A percentile compares a stretch with the other conserved stretches of the same genome.
These are phyloP conservation scores for Lycocerus yunnanus DNA, from an alignment of 2,888 invertebrate genomes.

Conservation along the genomic window DNA sequence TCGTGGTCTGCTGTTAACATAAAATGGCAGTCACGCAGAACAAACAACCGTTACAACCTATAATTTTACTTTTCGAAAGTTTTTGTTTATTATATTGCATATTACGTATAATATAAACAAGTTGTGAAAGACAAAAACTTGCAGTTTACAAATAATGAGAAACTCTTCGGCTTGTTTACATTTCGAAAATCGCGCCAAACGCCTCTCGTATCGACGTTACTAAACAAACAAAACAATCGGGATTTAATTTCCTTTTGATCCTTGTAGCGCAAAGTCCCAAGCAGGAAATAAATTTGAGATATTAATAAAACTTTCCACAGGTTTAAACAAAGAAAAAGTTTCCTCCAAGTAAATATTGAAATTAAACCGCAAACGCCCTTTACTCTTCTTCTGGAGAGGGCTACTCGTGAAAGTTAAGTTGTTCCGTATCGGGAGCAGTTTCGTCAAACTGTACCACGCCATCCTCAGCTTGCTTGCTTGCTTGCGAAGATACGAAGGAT, in stretches of 20 bases:
- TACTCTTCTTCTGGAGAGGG: not conserved
- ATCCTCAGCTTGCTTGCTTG: not conserved
- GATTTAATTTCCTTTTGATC: not conserved
- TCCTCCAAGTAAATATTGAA: not conserved
- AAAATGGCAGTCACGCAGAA: conserved; percentile 34
- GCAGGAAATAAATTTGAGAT: not conserved
- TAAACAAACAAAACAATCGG: too few relatives aligned
- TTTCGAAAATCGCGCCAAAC: not conserved
- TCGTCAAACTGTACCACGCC: not conserved
- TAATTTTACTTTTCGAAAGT: conserved; percentile 32
- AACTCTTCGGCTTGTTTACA: not conserved
- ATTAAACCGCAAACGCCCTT: too few relatives aligned
- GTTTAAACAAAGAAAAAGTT: not conserved
- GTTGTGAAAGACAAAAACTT: conserved; percentile 1
- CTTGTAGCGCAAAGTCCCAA: not conserved
- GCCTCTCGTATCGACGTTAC: too few relatives aligned
- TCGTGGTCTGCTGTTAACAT: conserved; percentile 27
- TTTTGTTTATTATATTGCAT: conserved; percentile 16
- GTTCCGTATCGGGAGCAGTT: not conserved
- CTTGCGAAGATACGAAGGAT: too few relatives aligned
- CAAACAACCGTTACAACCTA: conserved; percentile 29
- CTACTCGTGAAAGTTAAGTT: not conserved
- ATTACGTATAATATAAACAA: conserved; percentile 22
- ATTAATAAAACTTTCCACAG: not conserved
- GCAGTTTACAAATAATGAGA: not conserved